A percentile compares a stretch with the other conserved stretches of the same genome.
phyloP scores from a whole-genome alignment of 2,797 vertebrate genomes.

The Galago senegalensis region DNA sequence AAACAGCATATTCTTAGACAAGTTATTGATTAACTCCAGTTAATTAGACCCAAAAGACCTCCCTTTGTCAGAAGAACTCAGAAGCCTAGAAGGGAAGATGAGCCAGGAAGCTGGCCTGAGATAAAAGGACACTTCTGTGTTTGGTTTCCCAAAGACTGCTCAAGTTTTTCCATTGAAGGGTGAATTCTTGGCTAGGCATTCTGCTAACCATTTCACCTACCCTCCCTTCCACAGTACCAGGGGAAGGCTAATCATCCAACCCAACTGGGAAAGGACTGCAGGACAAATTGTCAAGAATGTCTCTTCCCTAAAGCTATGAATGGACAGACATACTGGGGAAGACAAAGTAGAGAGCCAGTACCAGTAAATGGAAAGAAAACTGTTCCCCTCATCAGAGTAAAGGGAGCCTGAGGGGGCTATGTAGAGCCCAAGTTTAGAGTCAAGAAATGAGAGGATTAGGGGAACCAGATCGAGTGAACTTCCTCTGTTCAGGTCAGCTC shows the following conservation, averaged over 20 bases:
- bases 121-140: background rate
- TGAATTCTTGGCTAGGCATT: background rate
- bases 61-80: background rate
- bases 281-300: background rate
- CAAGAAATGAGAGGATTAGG: background rate
- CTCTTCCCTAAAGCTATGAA: background rate
- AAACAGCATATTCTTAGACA: background rate
- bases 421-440: background rate
- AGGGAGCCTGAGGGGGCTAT: background rate
- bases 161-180: background rate
- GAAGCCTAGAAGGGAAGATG: constrained; percentile 12
- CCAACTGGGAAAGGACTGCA: background rate
- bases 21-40: constrained; percentile 42
- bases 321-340: background rate
- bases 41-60: background rate
- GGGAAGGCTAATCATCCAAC: background rate
- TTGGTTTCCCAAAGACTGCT: background rate
- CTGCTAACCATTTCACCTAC: background rate
- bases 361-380: background rate
- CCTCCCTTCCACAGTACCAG: background rate
- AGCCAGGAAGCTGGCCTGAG: background rate
- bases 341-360: background rate
- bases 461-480: background rate
- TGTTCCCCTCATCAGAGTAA: background rate
- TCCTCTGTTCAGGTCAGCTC: background rate